Percentiles rank a stretch among this genome's conserved stretches.
phyloP scores from a whole-genome alignment of 2,797 vertebrate genomes.

The Pipistrellus kuhlii region DNA sequence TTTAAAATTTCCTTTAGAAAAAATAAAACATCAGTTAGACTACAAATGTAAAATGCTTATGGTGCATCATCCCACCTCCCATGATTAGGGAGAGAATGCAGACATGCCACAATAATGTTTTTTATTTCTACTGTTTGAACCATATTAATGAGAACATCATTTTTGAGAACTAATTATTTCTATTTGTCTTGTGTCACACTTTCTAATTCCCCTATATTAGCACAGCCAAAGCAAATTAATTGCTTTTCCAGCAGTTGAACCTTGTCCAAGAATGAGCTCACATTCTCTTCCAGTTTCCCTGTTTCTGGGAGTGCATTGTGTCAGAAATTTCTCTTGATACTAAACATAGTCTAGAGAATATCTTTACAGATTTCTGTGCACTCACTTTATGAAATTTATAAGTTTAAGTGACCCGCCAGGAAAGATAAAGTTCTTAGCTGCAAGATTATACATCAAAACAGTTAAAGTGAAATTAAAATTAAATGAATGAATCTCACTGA shows the following conservation, averaged over 20 bases:
- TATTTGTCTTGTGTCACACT: constrained; percentile 99
- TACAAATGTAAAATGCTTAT: constrained; percentile 84
- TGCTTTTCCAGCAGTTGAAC: constrained; percentile 99
- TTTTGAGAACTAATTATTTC: constrained; percentile 99
- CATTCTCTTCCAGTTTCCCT: constrained; percentile 95
- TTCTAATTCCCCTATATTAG: constrained; percentile 99
- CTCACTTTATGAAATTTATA: constrained; percentile 94
- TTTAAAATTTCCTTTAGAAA: constrained; percentile 53
- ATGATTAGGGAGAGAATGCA: constrained; percentile 88
- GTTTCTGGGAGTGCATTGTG: constrained; percentile 93
- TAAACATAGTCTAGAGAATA: constrained; percentile 90
- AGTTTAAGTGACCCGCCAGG: constrained; percentile 97
- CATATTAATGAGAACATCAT: constrained; percentile 99
- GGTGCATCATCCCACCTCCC: constrained; percentile 85
- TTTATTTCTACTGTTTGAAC: constrained; percentile 91
- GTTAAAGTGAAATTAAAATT: constrained; percentile 99
- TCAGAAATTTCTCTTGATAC: constrained; percentile 94
- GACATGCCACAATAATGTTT: constrained; percentile 93
- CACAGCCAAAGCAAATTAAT: constrained; percentile 99
- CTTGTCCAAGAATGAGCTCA: constrained; percentile 97
- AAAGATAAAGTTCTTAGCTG: constrained; percentile 99
- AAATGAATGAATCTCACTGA: constrained; percentile 99
- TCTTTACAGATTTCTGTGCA: constrained; percentile 91
- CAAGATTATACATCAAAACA: constrained; percentile 99
- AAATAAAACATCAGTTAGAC: constrained; percentile 79